phyloP scores from a whole-genome alignment of 2,113 vertebrate genomes.

The Hydropotes inermis region DNA sequence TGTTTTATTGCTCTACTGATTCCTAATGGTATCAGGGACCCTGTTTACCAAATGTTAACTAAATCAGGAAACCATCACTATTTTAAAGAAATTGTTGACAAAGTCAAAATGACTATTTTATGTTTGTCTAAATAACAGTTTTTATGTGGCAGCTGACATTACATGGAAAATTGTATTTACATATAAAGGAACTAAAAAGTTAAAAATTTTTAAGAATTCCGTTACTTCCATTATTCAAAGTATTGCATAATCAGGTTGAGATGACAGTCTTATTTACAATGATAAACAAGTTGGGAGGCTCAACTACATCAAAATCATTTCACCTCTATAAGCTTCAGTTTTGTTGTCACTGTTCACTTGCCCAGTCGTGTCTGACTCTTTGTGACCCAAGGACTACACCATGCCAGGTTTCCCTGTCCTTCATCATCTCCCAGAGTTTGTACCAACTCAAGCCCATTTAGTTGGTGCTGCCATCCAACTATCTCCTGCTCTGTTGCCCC shows the following conservation, averaged over 20 bases:
- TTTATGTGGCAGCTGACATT: constrained; percentile 17
- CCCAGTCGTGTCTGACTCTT: background rate
- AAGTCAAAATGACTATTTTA: constrained; percentile 20
- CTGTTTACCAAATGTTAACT: background rate
- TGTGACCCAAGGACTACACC: background rate
- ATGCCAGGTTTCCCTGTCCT: background rate
- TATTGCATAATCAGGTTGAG: background rate
- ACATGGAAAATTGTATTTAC: constrained; percentile 42
- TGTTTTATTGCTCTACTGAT: background rate
- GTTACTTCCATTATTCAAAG: constrained; percentile 28
- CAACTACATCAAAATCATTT: background rate
- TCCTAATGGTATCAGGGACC: background rate
- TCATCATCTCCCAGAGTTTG: background rate
- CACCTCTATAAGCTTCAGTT: background rate
- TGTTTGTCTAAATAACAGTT: background rate
- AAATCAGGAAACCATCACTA: background rate
- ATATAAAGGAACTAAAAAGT: constrained; percentile 41
- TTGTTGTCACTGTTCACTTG: background rate
- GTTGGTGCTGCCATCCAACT: background rate
- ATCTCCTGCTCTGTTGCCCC: background rate
- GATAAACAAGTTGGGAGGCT: background rate
- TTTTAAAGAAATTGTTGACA: constrained; percentile 9
- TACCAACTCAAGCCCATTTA: background rate
- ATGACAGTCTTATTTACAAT: constrained; percentile 22
- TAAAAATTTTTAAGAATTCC: constrained; percentile 34